Percentiles rank a stretch among this genome's conserved stretches.
These are phyloP conservation scores for Tiliacea citrago DNA, from an alignment of 2,888 invertebrate species.

Conservation along the genomic window DNA sequence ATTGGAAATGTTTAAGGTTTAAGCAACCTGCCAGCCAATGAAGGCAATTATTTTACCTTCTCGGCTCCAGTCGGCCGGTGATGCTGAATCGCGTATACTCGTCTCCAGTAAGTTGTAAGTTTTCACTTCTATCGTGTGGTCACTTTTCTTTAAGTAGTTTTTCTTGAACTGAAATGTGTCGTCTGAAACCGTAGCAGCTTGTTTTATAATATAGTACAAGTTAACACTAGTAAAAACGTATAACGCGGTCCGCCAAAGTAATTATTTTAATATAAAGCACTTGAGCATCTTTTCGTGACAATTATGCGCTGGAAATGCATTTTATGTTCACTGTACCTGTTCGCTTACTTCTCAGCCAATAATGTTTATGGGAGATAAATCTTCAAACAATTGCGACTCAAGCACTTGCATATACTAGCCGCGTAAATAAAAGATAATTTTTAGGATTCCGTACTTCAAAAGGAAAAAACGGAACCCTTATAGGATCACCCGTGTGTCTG, in stretches of 20 bases:
- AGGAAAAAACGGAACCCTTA: too few relatives aligned
- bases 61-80: neutral
- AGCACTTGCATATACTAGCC: conserved; percentile 42
- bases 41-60: too few relatives aligned
- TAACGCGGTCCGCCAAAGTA: conserved; percentile 48
- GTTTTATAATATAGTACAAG: too few relatives aligned
- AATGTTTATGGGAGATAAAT: conserved; percentile 65
- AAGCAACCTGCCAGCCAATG: neutral
- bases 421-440: too few relatives aligned
- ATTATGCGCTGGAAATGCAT: conserved; percentile 60
- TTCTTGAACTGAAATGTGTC: too few relatives aligned
- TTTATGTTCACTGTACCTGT: conserved; percentile 63
- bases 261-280: conserved; percentile 66
- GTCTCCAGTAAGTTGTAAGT: neutral
- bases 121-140: neutral
- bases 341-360: conserved; percentile 54
- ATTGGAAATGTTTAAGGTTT: neutral
- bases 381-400: conserved; percentile 63
- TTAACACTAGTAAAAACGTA: too few relatives aligned
- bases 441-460: too few relatives aligned
- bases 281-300: conserved; percentile 60
- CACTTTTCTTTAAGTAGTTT: neutral
- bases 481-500: too few relatives aligned
- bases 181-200: too few relatives aligned
- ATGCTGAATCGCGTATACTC: neutral